Base-by-base conservation (phyloP, 2,113 vertebrate genomes). In the Centropus unirufus region DNA sequence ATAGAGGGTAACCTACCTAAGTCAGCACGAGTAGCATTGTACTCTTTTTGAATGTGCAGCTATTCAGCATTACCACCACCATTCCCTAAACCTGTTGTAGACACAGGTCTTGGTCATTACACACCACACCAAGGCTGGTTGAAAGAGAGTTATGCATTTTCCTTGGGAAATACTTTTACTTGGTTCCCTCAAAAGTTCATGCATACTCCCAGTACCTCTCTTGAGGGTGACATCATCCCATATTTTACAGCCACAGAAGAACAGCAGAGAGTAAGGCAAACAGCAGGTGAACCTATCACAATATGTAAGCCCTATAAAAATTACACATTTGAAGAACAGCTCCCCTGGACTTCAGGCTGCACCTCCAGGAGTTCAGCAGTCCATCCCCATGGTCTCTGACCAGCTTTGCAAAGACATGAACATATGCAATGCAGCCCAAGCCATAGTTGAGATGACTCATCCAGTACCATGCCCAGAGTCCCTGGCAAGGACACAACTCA, bases 391-490 rank as follows among this genome's bases (percentile, higher is more conserved):
- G 19, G 32, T 5, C 16, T 51, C 66, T 58, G 30, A 75, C 5
- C 55, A 66, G 57, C 47, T 46, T 40, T 51, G 26, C 36, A 77
- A 61, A 46, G 24, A 18, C 0, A 1, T 6, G 7, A 5, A 12
- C 42, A 81, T 83, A 69, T 29, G 29, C 47, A 36, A 2, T 7
- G 66, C 20, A 83, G 75, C 36, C 39, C 19, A 21, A 44, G 58
- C 27, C 54, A 18, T 3, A 14, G n/a, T 0, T 42, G 12, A 21
- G 29, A 46, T 23, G 11, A 39, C 36, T 74, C 1, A 4, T 8
- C 30, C n/a, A 67, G 46, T 70, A 39, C 26, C 24, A 17, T 4
- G 13, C 21, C n/a, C 64, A 49, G 27, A 10, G 36, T 14, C 36
- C 7, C 5, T 10, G 21, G 20, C 27, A 39, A 47, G 9, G n/a